Percentiles rank a stretch among this genome's conserved stretches.
phyloP scores from a whole-genome alignment of 2,797 vertebrate genomes.

The Loriculus beryllinus region DNA sequence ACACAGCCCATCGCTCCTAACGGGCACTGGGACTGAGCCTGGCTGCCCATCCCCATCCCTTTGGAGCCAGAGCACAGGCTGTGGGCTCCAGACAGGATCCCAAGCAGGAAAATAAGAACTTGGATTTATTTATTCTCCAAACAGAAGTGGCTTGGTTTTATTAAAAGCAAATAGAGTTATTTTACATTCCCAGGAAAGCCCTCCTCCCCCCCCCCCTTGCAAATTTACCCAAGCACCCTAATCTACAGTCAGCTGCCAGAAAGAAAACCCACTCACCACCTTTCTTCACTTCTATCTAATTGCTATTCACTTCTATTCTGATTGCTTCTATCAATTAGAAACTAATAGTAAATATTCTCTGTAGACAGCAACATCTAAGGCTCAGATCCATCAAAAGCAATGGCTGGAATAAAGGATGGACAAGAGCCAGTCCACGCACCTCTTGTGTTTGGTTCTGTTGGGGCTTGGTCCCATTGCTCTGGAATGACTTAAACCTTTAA shows the following conservation, averaged over 20 bases:
- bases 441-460: neutral
- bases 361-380: neutral
- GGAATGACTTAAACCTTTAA: neutral
- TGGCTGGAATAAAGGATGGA: neutral
- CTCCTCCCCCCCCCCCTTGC: neutral
- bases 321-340: neutral
- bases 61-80: neutral
- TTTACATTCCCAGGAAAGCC: neutral
- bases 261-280: neutral
- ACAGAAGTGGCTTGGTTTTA: neutral
- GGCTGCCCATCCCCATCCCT: neutral
- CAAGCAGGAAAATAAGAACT: neutral
- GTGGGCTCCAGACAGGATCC: neutral
- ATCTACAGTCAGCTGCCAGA: neutral
- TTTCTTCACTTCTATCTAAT: neutral
- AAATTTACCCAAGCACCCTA: neutral
- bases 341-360: neutral
- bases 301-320: neutral
- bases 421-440: fast-evolving
- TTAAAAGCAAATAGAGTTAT: constrained; percentile 19
- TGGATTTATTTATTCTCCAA: neutral
- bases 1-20: fast-evolving
- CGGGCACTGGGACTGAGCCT: fast-evolving
- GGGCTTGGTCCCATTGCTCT: neutral
- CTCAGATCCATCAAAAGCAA: neutral